phyloP scores from a whole-genome alignment of 1,140 invertebrate species.

The Xylocopa sonorina region DNA sequence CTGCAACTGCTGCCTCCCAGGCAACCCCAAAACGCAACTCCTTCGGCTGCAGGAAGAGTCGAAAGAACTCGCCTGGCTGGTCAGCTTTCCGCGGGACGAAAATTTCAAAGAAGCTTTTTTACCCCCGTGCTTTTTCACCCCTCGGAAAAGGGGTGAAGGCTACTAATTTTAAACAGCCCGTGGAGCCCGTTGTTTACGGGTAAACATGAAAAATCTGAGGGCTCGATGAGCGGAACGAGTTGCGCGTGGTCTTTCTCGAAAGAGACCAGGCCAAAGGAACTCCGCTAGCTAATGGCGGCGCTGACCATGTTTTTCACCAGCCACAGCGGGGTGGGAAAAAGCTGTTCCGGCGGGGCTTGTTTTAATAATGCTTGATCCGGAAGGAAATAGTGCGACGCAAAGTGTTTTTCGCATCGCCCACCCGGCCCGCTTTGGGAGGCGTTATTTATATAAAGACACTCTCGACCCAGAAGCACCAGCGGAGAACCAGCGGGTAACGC shows the following conservation, averaged over 20 bases:
- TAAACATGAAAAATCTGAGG: neutral
- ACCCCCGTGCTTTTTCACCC: fast-evolving
- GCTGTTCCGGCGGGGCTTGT: neutral
- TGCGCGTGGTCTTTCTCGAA: neutral
- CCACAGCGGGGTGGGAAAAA: too few species aligned
- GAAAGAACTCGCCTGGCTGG: neutral
- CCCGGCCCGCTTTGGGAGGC: neutral
- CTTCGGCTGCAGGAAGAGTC: neutral
- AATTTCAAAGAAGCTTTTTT: conserved; percentile 25
- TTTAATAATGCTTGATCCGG: conserved; percentile 1
- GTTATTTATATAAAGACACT: conserved; percentile 7
- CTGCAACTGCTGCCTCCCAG: conserved; percentile 11
- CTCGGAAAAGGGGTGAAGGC: neutral
- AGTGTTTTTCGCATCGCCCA: neutral
- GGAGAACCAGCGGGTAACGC: neutral
- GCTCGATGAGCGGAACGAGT: neutral
- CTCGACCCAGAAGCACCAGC: neutral
- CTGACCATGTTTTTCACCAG: neutral
- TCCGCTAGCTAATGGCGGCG: neutral
- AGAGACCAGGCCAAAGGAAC: neutral
- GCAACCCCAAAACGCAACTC: conserved; percentile 43
- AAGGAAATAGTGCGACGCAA: neutral
- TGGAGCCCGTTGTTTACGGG: neutral
- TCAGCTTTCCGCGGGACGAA: neutral
- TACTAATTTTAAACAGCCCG: conserved; percentile 18